phyloP scores from a whole-genome alignment of 2,888 invertebrate genomes.

The Campaea margaritaria region DNA sequence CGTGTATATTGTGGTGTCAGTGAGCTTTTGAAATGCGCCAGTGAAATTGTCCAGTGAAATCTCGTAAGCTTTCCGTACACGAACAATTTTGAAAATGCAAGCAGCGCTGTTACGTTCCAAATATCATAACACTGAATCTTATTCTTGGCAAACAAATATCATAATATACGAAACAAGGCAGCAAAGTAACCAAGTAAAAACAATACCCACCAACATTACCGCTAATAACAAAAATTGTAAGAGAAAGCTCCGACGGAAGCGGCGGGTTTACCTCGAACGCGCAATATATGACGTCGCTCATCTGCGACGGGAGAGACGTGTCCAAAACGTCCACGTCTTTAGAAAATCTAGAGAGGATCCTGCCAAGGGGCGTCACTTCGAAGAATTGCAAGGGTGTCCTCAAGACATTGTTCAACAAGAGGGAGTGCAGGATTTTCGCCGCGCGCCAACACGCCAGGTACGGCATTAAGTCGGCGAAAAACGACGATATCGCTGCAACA shows the following conservation, averaged over 20 bases:
- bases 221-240: slow-evolving; percentile 18
- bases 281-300: slow-evolving; percentile 89
- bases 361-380: slow-evolving; percentile 91
- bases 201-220: slow-evolving; percentile 35
- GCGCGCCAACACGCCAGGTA: slow-evolving; percentile 89
- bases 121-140: not conserved
- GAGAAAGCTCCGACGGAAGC: slow-evolving; percentile 14
- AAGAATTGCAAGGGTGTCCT: slow-evolving; percentile 90
- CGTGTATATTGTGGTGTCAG: slow-evolving; percentile 2
- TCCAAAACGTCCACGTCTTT: slow-evolving; percentile 91
- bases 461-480: slow-evolving; percentile 88
- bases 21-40: slow-evolving; percentile 1
- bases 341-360: slow-evolving; percentile 90
- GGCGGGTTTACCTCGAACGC: slow-evolving; percentile 87
- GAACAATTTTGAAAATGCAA: slow-evolving; percentile 5
- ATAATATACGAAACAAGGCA: slow-evolving; percentile 29
- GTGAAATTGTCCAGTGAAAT: not conserved
- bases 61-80: slow-evolving; percentile 2
- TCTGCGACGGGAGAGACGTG: slow-evolving; percentile 87
- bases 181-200: slow-evolving; percentile 28
- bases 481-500: slow-evolving; percentile 89
- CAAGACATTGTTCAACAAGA: slow-evolving; percentile 86
- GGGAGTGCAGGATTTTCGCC: slow-evolving; percentile 85
- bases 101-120: slow-evolving; percentile 6
- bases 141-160: slow-evolving; percentile 12